These are phyloP conservation scores for Gopherus evgoodei DNA, from an alignment of 2,113 vertebrate species.

Conservation along the genomic window DNA sequence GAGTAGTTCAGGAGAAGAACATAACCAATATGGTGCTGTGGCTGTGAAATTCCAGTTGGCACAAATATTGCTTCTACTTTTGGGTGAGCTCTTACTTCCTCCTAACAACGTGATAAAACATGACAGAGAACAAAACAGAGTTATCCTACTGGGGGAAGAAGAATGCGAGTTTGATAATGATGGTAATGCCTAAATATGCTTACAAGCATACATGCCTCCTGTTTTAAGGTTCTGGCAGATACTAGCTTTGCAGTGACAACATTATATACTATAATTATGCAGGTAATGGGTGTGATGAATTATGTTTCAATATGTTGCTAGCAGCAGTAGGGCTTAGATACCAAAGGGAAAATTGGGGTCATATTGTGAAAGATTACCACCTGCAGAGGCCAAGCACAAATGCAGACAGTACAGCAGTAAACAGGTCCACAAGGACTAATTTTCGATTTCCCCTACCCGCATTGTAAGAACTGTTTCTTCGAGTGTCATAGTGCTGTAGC, in stretches of 20 bases:
- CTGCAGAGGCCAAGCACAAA: constrained; percentile 9
- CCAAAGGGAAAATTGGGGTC: constrained; percentile 53
- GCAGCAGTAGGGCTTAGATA: constrained; percentile 34
- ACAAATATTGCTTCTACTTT: background rate
- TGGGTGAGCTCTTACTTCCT: background rate
- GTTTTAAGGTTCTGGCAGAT: background rate
- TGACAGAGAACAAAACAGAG: background rate
- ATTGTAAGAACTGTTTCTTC: background rate
- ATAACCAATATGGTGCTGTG: background rate
- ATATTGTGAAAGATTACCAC: constrained; percentile 33
- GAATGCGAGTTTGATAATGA: background rate
- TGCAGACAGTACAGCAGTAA: background rate
- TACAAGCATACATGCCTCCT: background rate
- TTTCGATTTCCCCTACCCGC: constrained; percentile 16
- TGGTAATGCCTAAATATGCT: background rate
- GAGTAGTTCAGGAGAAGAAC: background rate
- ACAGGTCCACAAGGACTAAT: constrained; percentile 15
- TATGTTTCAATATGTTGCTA: background rate
- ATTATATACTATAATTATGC: background rate
- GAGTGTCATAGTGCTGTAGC: background rate
- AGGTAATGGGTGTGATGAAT: constrained; percentile 4
- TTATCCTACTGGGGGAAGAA: background rate
- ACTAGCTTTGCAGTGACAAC: background rate
- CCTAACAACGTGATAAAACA: rapidly evolving
- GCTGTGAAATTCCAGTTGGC: background rate